phyloP scores from a whole-genome alignment of 1,140 invertebrate genomes.

The Tetraneura akinire region DNA sequence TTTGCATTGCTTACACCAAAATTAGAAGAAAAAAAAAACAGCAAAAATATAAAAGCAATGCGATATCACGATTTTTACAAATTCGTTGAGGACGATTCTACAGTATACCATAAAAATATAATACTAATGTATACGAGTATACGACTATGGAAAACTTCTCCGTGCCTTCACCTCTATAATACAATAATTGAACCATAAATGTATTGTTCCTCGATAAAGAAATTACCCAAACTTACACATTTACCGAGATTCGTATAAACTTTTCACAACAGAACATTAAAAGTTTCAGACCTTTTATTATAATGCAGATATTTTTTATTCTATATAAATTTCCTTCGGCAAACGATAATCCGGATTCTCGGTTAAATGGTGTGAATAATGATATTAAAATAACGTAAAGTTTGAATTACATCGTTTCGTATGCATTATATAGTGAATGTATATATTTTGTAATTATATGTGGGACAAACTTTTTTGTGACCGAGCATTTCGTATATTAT shows the following conservation, averaged over 20 bases:
- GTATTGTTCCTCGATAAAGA: background rate
- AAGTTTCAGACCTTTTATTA: slow-evolving; percentile 28
- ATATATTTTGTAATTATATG: slow-evolving; percentile 4
- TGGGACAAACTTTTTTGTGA: background rate
- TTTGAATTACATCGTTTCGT: background rate
- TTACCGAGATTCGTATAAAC: background rate
- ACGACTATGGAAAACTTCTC: background rate
- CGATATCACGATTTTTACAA: background rate
- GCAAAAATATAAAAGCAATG: background rate
- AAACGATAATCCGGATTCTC: slow-evolving; percentile 5
- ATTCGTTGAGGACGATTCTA: slow-evolving; percentile 25
- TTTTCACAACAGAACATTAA: slow-evolving; percentile 28
- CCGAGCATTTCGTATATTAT: slow-evolving; percentile 23
- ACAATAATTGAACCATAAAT: background rate
- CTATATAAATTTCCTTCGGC: background rate
- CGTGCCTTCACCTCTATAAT: background rate
- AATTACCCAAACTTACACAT: background rate
- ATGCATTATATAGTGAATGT: background rate
- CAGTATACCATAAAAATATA: too few species aligned
- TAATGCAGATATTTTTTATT: background rate
- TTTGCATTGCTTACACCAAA: slow-evolving; percentile 11
- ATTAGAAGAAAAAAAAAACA: background rate
- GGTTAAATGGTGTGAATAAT: slow-evolving; percentile 40
- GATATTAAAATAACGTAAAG: slow-evolving; percentile 4
- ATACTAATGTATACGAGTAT: too few species aligned